phyloP scores from a whole-genome alignment of 2,113 vertebrate genomes.

The Peromyscus maniculatus region DNA sequence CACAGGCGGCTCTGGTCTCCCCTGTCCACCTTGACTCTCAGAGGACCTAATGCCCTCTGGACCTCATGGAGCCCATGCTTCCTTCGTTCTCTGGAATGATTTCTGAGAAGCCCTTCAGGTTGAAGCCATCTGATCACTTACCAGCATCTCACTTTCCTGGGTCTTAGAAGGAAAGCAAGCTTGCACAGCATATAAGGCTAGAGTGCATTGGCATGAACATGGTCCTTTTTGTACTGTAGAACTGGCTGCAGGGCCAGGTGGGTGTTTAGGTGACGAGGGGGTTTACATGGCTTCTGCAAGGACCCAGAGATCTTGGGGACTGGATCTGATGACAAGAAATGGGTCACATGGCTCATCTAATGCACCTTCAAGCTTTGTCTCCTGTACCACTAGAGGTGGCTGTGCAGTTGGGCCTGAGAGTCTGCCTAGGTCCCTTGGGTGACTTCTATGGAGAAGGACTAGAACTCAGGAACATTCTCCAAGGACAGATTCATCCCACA shows the following conservation, averaged over 20 bases:
- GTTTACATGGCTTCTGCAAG: not conserved
- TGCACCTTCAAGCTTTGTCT: not conserved
- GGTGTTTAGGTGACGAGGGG: not conserved
- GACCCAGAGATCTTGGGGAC: not conserved
- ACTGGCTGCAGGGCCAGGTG: not conserved
- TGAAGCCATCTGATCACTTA: not conserved
- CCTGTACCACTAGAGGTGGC: not conserved
- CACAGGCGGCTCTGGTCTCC: not conserved
- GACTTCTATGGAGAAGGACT: not conserved
- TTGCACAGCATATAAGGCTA: not conserved
- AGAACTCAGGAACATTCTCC: not conserved
- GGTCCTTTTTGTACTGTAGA: not conserved
- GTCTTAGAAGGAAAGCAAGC: constrained; percentile 34
- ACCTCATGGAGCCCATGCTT: not conserved
- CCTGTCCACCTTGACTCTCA: not conserved
- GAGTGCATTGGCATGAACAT: not conserved
- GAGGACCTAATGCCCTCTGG: not conserved
- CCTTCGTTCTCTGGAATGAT: not conserved
- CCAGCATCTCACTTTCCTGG: constrained; percentile 39
- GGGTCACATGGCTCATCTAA: not conserved
- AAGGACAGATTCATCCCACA: not conserved
- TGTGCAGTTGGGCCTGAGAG: not conserved
- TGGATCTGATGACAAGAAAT: not conserved
- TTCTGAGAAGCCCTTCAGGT: not conserved
- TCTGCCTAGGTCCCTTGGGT: not conserved